Evolutionary conservation across 92 coral and sea anemone species (phyloP).

Genomic region (Palythoa grandis): DNA sequence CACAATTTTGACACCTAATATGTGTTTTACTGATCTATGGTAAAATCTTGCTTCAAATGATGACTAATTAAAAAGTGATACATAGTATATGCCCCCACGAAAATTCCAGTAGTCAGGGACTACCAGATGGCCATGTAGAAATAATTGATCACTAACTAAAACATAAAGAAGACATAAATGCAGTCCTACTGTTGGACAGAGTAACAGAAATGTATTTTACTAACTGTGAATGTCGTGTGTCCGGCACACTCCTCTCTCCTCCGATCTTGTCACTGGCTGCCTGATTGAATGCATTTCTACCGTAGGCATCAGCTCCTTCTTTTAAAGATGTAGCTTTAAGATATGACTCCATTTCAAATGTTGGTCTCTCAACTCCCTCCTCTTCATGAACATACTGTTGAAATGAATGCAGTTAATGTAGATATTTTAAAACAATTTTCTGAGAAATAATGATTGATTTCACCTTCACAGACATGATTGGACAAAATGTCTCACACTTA

Average conservation of each 20-base stretch:
- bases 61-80: too few species aligned
- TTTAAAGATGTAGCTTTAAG: slow-evolving; percentile 77
- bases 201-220: slow-evolving; percentile 2
- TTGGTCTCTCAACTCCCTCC: slow-evolving; percentile 72
- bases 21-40: too few species aligned
- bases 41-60: too few species aligned
- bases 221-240: slow-evolving; percentile 91
- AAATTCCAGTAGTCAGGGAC: too few species aligned
- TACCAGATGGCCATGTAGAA: too few species aligned
- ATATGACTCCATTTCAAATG: slow-evolving; percentile 68
- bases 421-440: neutral
- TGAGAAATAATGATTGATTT: neutral
- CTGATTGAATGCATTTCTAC: slow-evolving; percentile 91
- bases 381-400: slow-evolving; percentile 76
- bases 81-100: too few species aligned
- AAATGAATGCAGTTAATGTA: neutral
- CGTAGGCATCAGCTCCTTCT: slow-evolving; percentile 81
- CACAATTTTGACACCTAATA: too few species aligned
- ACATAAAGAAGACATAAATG: too few species aligned
- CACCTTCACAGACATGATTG: neutral
- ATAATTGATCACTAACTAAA: too few species aligned
- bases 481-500: neutral
- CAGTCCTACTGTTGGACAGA: too few species aligned
- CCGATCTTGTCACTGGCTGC: slow-evolving; percentile 86
- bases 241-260: slow-evolving; percentile 90